Evolutionary conservation across 2,113 vertebrate species (phyloP).

Genomic region (Planiliza haematocheilus): DNA sequence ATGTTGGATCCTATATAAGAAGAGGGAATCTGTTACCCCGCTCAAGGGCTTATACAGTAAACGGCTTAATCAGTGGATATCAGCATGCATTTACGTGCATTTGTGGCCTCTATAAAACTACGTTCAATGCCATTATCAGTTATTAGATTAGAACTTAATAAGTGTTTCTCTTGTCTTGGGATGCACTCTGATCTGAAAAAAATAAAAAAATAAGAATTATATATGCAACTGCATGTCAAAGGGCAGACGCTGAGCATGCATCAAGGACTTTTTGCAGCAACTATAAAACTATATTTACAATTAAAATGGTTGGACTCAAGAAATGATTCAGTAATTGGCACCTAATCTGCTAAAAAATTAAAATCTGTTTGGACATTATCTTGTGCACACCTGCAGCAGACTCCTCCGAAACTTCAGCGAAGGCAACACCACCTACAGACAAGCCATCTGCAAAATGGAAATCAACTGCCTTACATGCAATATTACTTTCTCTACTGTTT

Average conservation of each 20-base stretch:
- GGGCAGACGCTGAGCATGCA: not conserved
- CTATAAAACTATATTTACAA: not conserved
- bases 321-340: slow-evolving; percentile 32
- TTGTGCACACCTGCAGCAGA: slow-evolving; percentile 21
- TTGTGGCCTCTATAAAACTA: not conserved
- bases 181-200: too few relatives aligned
- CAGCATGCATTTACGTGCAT: not conserved
- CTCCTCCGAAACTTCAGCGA: not conserved
- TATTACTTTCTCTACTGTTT: too few relatives aligned
- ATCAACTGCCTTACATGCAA: too few relatives aligned
- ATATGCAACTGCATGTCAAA: not conserved
- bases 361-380: slow-evolving; percentile 17
- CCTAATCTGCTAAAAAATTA: slow-evolving; percentile 7
- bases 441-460: slow-evolving; percentile 17
- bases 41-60: slow-evolving; percentile 31
- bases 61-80: slow-evolving; percentile 11
- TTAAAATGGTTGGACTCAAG: slow-evolving; percentile 3
- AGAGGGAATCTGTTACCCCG: slow-evolving; percentile 31
- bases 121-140: too few relatives aligned
- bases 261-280: too few relatives aligned
- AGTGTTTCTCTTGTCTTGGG: not conserved
- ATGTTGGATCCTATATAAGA: slow-evolving; percentile 47
- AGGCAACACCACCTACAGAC: slow-evolving; percentile 1
- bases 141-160: not conserved
- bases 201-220: too few relatives aligned